phyloP scores from a whole-genome alignment of 2,888 invertebrate genomes.

The Ommatoiulus sabulosus region DNA sequence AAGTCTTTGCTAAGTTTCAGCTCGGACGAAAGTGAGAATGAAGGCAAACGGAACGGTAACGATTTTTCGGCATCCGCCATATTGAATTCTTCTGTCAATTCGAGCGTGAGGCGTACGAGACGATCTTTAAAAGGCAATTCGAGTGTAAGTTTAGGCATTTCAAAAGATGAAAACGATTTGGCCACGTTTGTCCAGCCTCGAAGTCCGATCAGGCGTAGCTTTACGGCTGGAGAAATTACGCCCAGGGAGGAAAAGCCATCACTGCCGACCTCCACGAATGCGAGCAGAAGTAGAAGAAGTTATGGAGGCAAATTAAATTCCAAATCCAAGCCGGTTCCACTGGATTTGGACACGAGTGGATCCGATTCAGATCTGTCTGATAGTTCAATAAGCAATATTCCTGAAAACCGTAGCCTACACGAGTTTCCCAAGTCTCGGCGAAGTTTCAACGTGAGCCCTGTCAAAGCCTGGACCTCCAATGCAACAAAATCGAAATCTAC shows the following conservation, averaged over 20 bases:
- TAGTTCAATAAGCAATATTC: constrained; percentile 56
- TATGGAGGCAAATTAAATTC: not conserved
- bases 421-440: constrained; percentile 54
- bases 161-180: constrained; percentile 37
- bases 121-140: constrained; percentile 39
- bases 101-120: not conserved
- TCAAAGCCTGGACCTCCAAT: not conserved
- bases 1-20: constrained; percentile 55
- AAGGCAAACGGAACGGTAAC: constrained; percentile 18
- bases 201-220: constrained; percentile 35
- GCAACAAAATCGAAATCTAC: not conserved
- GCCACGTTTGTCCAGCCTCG: constrained; percentile 38
- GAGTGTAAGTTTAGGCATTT: not conserved
- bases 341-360: not conserved
- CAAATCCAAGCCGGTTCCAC: not conserved
- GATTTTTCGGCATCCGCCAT: not conserved
- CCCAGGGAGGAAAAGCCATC: not conserved
- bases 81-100: not conserved
- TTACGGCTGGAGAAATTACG: constrained; percentile 5
- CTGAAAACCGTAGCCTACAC: constrained; percentile 53
- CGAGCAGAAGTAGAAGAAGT: not conserved
- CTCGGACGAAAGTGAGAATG: constrained; percentile 58
- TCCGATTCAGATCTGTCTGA: constrained; percentile 55
- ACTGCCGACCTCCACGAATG: not conserved
- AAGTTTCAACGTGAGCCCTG: constrained; percentile 30